phyloP scores from a whole-genome alignment of 2,888 invertebrate species.

The Choristoneura rosaceana region DNA sequence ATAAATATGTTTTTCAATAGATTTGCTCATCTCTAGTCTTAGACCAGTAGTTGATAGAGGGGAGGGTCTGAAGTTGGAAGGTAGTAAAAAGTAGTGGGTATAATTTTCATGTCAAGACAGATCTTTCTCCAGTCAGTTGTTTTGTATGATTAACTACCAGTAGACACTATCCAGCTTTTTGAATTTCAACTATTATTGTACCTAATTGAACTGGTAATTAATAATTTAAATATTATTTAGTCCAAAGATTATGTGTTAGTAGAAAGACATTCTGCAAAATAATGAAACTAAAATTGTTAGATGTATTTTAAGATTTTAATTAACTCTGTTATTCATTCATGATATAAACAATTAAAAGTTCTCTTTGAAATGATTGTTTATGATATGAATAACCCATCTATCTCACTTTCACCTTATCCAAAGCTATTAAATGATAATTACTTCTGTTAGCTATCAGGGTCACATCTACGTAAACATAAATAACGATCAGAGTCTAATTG shows the following conservation, averaged over 20 bases:
- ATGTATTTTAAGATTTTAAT: conserved; percentile 29
- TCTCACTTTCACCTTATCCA: not conserved
- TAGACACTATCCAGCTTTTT: too few relatives aligned
- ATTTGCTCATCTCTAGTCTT: not conserved
- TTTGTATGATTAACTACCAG: too few relatives aligned
- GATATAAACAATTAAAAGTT: conserved; percentile 26
- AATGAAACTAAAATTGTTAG: not conserved
- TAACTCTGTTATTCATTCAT: conserved; percentile 20
- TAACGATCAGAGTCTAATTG: not conserved
- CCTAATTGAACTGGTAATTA: not conserved
- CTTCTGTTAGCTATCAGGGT: conserved; percentile 21
- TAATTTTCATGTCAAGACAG: too few relatives aligned
- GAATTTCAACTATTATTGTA: not conserved
- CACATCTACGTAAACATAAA: conserved; percentile 16
- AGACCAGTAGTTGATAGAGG: too few relatives aligned
- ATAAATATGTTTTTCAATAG: not conserved
- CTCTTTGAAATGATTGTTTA: conserved; percentile 16
- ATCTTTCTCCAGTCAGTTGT: too few relatives aligned
- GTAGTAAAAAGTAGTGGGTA: too few relatives aligned
- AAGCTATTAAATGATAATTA: conserved; percentile 21
- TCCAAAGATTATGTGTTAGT: not conserved
- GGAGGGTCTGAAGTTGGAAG: too few relatives aligned
- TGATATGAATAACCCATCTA: conserved; percentile 19
- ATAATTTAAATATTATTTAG: not conserved
- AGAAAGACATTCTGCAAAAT: conserved; percentile 5